Evolutionary conservation across 1,140 invertebrate species (phyloP), one percentile per base, ranked within the genome.

Genomic region (Cryptotermes secundus): DNA sequence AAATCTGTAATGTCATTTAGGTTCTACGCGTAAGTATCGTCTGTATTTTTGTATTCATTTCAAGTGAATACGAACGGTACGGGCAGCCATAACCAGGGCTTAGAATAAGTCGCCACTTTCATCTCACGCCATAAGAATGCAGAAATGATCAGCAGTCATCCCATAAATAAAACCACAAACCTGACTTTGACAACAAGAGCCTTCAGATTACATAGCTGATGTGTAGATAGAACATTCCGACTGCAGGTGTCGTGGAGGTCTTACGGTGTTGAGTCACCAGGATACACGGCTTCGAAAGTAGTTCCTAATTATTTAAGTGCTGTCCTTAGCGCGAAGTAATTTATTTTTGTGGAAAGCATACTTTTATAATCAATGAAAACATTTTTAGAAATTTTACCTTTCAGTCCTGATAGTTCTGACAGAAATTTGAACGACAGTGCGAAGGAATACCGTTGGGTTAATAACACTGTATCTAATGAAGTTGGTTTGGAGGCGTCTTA

Each of bases 371-470:
- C n/a, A 6, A 22, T 3, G 31, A n/a, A 10, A 31, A 19, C 9
- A 31, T 34, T 79, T n/a, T 26, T 3, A 35, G 22, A 14, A 79
- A 31, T 35, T 35, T 79, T 79, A 31, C 12, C 0, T n/a, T 79
- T 2, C 10, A 31, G 14, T 22, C 4, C 22, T 14, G 34, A n/a
- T n/a, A 38, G 19, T 80, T 38, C 22, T 0, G 0, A 22, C 24
- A 35, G 6, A 80, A 80, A 36, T 35, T 14, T 35, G 12, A 45
- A 34, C 31, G 7, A 26, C 2, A 12, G 3, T 45, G 81, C 81
- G 81, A 82, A 82, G 24, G 81, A 82, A 82, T 82, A 82, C 38
- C 10, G 7, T 45, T 45, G 22, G 81, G 81, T 82, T 82, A 82
- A 53, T 82, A 82, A 82, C 81, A 82, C 38, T 31, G 38, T n/a